A percentile compares a stretch with the other conserved stretches of the same genome.
These are phyloP conservation scores for Eulimnadia texana DNA, from an alignment of 1,140 invertebrate genomes.

Conservation along the genomic window DNA sequence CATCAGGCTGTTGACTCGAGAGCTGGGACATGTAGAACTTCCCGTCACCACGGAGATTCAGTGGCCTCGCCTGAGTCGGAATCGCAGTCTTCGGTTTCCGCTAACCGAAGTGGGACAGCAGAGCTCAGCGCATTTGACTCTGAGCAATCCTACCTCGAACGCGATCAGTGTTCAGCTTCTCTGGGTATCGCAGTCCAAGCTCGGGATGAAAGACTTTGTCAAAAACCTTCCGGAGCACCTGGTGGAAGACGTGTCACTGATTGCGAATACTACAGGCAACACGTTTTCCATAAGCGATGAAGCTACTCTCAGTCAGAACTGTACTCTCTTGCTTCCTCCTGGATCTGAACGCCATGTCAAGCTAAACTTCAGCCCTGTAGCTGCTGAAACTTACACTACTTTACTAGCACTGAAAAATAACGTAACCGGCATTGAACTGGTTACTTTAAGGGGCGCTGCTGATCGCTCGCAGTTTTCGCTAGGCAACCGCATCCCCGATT, in stretches of 20 bases:
- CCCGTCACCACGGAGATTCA: conserved; percentile 27
- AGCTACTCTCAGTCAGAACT: conserved; percentile 18
- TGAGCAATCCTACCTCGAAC: conserved; percentile 43
- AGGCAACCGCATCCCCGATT: conserved; percentile 72
- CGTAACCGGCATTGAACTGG: conserved; percentile 74
- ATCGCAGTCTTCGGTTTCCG: conserved; percentile 48
- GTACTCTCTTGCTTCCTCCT: conserved; percentile 34
- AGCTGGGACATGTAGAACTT: background rate
- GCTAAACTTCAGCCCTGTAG: conserved; percentile 29
- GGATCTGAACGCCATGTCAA: conserved; percentile 33
- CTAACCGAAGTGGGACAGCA: conserved; percentile 66
- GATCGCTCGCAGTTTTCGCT: conserved; percentile 75
- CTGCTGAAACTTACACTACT: conserved; percentile 16
- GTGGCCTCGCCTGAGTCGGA: conserved; percentile 48
- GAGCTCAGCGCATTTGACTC: conserved; percentile 42
- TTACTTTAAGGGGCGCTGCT: conserved; percentile 65
- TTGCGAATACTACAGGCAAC: conserved; percentile 6
- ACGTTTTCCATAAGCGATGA: background rate
- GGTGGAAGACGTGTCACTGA: background rate
- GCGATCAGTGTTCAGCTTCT: conserved; percentile 42
- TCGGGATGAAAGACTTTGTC: conserved; percentile 5
- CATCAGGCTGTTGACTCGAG: background rate
- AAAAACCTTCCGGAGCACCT: conserved; percentile 12
- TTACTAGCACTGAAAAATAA: conserved; percentile 58
- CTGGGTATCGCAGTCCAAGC: conserved; percentile 37